These are phyloP conservation scores for Sebastes itinus DNA, from an alignment of 2,797 vertebrate genomes.

Conservation along the genomic window DNA sequence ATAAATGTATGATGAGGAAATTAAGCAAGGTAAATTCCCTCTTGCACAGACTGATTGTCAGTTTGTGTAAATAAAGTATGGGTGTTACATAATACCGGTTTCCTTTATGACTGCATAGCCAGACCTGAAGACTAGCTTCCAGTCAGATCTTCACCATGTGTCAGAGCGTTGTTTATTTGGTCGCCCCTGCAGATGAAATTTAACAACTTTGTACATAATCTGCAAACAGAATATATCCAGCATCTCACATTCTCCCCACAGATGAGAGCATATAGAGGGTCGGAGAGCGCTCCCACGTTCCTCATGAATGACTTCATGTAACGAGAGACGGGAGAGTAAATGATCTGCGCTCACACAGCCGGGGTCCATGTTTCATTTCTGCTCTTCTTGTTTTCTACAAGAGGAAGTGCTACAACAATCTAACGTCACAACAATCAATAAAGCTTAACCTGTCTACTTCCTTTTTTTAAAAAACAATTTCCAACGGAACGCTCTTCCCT, in stretches of 20 bases:
- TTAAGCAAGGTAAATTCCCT: neutral
- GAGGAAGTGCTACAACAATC: constrained; percentile 42
- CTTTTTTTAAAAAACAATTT: neutral
- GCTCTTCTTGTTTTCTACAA: constrained; percentile 7
- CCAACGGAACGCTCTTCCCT: neutral
- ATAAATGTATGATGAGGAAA: neutral
- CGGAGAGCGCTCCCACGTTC: constrained; percentile 47
- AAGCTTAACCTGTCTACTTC: constrained; percentile 1
- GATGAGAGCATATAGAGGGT: constrained; percentile 10
- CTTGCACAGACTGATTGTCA: neutral
- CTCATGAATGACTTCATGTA: constrained; percentile 71
- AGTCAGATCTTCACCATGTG: constrained; percentile 27
- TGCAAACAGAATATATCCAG: constrained; percentile 25
- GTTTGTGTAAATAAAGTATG: neutral
- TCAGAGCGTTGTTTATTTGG: neutral
- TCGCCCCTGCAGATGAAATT: constrained; percentile 18
- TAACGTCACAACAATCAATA: constrained; percentile 52
- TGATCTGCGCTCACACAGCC: constrained; percentile 32
- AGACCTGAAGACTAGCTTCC: constrained; percentile 32
- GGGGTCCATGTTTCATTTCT: constrained; percentile 34
- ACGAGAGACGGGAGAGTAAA: constrained; percentile 51
- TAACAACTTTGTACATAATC: constrained; percentile 49
- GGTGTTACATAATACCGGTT: constrained; percentile 33
- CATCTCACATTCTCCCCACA: constrained; percentile 35
- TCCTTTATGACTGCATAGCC: constrained; percentile 34